These are phyloP conservation scores for Macrobrachium nipponense DNA, from an alignment of 1,140 invertebrate species.

Conservation along the genomic window DNA sequence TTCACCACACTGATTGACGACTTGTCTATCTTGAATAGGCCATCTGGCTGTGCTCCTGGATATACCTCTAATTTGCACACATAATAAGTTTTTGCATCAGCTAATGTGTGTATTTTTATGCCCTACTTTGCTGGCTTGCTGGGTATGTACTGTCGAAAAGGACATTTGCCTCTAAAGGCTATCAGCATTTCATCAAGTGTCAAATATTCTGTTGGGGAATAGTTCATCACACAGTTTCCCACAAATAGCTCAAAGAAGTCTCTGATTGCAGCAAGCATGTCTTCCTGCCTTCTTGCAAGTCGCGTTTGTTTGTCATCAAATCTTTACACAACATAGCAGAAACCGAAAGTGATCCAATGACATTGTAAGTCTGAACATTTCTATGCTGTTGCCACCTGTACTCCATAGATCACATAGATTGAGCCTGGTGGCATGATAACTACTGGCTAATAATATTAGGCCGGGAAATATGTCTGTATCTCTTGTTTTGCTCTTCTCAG, in stretches of 20 bases:
- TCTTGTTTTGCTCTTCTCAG: constrained; percentile 15
- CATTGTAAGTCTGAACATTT: no score
- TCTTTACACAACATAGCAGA: no score
- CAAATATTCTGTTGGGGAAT: constrained; percentile 33
- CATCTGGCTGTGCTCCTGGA: not conserved
- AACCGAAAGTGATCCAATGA: no score
- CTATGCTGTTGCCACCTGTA: constrained; percentile 27
- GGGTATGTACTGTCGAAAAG: no score
- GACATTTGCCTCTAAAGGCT: constrained; percentile 6
- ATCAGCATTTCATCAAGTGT: constrained; percentile 49
- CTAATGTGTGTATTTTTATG: not conserved
- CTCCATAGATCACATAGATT: constrained; percentile 39
- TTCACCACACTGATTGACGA: constrained; percentile 4
- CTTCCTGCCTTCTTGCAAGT: constrained; percentile 32
- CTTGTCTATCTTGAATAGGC: constrained; percentile 5
- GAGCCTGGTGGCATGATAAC: constrained; percentile 17
- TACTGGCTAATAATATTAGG: constrained; percentile 34
- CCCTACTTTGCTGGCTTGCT: constrained; percentile 15
- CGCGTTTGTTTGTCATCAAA: constrained; percentile 54
- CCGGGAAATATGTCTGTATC: constrained; percentile 36
- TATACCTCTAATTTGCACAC: no score
- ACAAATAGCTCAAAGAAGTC: constrained; percentile 57
- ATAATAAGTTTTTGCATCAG: constrained; percentile 24
- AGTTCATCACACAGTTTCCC: constrained; percentile 56
- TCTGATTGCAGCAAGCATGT: constrained; percentile 55